Evolutionary conservation across 2,113 vertebrate genomes (phyloP).

Genomic region (Limnothrissa miodon): DNA sequence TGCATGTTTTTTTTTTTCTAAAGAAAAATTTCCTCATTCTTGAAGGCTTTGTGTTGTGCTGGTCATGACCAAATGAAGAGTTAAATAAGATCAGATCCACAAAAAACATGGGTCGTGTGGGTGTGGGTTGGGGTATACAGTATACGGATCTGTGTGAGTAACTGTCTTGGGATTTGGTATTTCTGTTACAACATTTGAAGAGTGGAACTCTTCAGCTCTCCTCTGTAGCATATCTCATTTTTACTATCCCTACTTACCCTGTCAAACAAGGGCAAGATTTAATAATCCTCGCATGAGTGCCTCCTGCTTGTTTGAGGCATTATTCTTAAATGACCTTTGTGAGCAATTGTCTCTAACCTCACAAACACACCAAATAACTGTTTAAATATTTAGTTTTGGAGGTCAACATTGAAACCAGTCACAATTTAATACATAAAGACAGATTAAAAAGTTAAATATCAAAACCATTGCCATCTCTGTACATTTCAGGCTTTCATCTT

Average conservation of each 20-base stretch:
- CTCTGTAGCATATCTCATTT: slow-evolving; percentile 16
- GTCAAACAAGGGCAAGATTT: slow-evolving; percentile 18
- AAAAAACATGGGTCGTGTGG: background rate
- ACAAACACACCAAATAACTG: background rate
- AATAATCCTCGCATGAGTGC: slow-evolving; percentile 7
- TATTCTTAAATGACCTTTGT: slow-evolving; percentile 4
- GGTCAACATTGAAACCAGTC: background rate
- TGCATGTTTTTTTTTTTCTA: background rate
- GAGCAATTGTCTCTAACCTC: background rate
- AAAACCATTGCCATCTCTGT: background rate
- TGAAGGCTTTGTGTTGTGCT: background rate
- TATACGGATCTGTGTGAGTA: background rate
- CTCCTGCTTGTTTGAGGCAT: background rate
- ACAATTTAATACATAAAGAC: background rate
- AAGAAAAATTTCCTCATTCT: background rate
- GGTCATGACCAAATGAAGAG: slow-evolving; percentile 3
- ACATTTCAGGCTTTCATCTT: background rate
- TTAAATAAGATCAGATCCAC: background rate
- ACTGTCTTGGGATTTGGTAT: slow-evolving; percentile 11
- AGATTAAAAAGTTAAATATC: background rate
- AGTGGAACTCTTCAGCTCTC: slow-evolving; percentile 2
- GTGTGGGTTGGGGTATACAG: background rate
- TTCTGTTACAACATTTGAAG: slow-evolving; percentile 2
- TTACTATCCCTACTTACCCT: slow-evolving; percentile 9
- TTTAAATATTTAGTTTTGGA: background rate